Conservation (phyloP, 2,113 vertebrate species). For the Bungarus multicinctus region DNA sequence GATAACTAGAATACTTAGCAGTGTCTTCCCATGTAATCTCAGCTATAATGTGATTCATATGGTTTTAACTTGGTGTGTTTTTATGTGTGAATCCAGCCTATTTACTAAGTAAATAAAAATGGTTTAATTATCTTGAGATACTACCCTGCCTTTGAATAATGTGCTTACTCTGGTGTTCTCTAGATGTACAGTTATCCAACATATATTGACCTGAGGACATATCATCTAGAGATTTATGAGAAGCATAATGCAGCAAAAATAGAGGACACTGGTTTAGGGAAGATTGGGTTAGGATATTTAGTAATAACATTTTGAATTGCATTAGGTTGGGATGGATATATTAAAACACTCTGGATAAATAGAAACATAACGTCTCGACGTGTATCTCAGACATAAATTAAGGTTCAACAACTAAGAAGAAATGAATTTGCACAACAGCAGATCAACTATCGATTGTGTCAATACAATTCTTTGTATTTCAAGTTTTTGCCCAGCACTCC, state of each 20-base stretch:
- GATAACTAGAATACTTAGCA: neutral
- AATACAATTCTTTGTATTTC: neutral
- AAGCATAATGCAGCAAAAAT: neutral
- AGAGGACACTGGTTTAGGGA: neutral
- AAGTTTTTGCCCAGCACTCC: too few relatives aligned
- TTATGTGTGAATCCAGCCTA: neutral
- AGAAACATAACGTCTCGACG: neutral
- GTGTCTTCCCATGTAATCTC: neutral
- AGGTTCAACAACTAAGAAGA: neutral
- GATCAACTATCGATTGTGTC: neutral
- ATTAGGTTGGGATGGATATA: neutral
- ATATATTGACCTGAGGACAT: neutral
- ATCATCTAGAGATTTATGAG: neutral
- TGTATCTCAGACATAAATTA: neutral
- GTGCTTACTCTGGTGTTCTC: neutral
- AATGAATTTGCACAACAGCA: neutral
- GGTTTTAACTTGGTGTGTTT: neutral
- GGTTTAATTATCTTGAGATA: neutral
- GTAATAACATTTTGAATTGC: neutral
- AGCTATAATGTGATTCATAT: neutral
- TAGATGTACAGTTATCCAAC: neutral
- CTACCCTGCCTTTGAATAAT: too few relatives aligned
- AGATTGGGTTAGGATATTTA: neutral
- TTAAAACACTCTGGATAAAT: neutral
- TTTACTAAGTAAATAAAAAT: neutral